phyloP scores from a whole-genome alignment of 2,113 vertebrate genomes.

The Misgurnus anguillicaudatus region DNA sequence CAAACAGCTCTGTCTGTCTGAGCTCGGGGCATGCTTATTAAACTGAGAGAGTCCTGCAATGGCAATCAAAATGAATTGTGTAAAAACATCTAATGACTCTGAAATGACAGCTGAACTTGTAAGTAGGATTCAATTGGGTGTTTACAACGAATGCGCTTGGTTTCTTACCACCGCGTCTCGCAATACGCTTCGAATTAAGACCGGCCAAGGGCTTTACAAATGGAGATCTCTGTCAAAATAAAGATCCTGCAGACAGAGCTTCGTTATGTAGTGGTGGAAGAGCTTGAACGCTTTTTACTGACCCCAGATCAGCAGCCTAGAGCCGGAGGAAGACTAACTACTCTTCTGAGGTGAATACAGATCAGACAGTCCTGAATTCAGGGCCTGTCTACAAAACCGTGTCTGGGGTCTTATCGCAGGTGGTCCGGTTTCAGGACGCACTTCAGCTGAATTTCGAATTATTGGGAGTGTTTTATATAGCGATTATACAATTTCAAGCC shows the following conservation, averaged over 20 bases:
- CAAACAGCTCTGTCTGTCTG: slow-evolving; percentile 39
- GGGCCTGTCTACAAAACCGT: slow-evolving; percentile 48
- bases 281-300: slow-evolving; percentile 38
- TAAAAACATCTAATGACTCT: slow-evolving; percentile 29
- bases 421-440: background rate
- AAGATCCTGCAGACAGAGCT: slow-evolving; percentile 13
- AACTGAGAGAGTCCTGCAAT: background rate
- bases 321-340: slow-evolving; percentile 43
- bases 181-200: background rate
- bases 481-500: no score
- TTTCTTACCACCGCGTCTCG: background rate
- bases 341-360: slow-evolving; percentile 47
- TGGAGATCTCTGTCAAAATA: background rate
- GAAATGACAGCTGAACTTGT: slow-evolving; percentile 26
- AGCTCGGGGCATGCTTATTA: slow-evolving; percentile 23
- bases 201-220: background rate
- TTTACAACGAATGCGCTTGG: background rate
- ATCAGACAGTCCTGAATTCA: slow-evolving; percentile 48
- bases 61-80: slow-evolving; percentile 31
- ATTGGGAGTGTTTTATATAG: background rate
- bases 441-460: background rate
- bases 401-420: slow-evolving; percentile 15
- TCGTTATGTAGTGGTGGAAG: slow-evolving; percentile 32
- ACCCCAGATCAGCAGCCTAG: slow-evolving; percentile 46
- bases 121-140: background rate